Percentiles rank a stretch among this genome's conserved stretches.
Conservation (phyloP, 1,140 invertebrate species). For the Steinernema khuongi region DNA sequence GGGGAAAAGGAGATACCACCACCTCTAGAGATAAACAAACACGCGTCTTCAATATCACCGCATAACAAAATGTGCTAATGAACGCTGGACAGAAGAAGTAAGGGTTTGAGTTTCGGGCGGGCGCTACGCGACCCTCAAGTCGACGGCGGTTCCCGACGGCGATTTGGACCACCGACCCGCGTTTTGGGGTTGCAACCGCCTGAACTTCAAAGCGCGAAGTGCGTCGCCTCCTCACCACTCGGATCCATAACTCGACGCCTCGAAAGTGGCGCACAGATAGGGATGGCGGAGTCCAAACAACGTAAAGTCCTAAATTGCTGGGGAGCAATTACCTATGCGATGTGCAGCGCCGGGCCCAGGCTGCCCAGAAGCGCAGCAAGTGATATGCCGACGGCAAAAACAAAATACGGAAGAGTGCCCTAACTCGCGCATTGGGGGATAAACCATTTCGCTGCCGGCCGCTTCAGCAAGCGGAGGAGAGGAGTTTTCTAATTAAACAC, state of each 20-base stretch:
- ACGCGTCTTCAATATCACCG: conserved; percentile 8
- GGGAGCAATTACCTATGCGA: not conserved
- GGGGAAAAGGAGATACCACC: not conserved
- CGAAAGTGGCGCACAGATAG: no score
- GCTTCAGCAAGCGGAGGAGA: conserved; percentile 1
- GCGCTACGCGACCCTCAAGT: not conserved
- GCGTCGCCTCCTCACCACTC: no score
- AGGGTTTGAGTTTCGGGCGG: not conserved
- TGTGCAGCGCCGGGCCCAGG: not conserved
- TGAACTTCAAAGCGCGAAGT: no score
- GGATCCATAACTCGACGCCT: no score
- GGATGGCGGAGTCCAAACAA: not conserved
- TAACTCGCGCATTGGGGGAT: conserved; percentile 16
- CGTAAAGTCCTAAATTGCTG: not conserved
- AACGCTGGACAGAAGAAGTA: not conserved
- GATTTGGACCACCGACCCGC: no score
- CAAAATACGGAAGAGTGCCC: conserved; percentile 16
- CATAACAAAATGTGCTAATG: conserved; percentile 10
- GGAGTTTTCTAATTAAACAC: conserved; percentile 17
- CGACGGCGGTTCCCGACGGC: no score
- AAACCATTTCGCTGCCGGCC: conserved; percentile 5
- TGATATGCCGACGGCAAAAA: conserved; percentile 16
- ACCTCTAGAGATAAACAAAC: not conserved
- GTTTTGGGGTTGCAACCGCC: no score
- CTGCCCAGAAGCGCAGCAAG: not conserved